These are phyloP conservation scores for Coregonus ussuriensis DNA, from an alignment of 2,797 vertebrate species.

Conservation along the genomic window DNA sequence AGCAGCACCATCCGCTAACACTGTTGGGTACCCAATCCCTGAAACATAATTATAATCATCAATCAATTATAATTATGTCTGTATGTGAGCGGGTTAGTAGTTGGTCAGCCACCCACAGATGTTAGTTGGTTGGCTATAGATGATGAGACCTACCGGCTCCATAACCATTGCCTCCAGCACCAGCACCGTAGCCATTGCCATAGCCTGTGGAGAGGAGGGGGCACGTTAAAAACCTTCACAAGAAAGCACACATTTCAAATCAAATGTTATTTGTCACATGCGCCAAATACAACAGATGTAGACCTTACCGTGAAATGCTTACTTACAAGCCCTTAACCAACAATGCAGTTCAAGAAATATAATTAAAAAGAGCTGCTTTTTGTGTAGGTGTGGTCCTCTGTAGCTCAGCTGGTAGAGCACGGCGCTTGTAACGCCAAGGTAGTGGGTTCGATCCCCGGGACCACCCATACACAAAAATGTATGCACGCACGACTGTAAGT, in stretches of 20 bases:
- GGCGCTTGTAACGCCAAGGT: no score
- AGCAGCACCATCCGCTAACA: slow-evolving; percentile 65
- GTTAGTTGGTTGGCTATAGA: neutral
- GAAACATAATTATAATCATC: slow-evolving; percentile 68
- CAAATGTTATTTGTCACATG: no score
- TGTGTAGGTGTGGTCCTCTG: no score
- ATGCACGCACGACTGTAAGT: no score
- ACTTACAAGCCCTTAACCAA: no score
- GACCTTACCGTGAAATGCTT: no score
- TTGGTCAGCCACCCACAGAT: neutral
- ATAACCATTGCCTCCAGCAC: slow-evolving; percentile 57
- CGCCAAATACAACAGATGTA: no score
- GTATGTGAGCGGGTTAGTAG: slow-evolving; percentile 12
- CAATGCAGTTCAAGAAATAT: no score
- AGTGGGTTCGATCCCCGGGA: no score
- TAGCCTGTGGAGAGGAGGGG: slow-evolving; percentile 64
- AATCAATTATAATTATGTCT: slow-evolving; percentile 37
- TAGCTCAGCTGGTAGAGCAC: no score
- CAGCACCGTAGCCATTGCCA: slow-evolving; percentile 63
- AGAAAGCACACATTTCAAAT: neutral
- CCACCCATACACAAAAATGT: no score
- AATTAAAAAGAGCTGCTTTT: no score
- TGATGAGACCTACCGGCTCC: slow-evolving; percentile 69
- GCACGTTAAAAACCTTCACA: neutral
- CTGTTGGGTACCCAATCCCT: slow-evolving; percentile 67